Evolutionary conservation across 1,140 invertebrate species (phyloP).

Genomic region (Schlechtendalia chinensis): DNA sequence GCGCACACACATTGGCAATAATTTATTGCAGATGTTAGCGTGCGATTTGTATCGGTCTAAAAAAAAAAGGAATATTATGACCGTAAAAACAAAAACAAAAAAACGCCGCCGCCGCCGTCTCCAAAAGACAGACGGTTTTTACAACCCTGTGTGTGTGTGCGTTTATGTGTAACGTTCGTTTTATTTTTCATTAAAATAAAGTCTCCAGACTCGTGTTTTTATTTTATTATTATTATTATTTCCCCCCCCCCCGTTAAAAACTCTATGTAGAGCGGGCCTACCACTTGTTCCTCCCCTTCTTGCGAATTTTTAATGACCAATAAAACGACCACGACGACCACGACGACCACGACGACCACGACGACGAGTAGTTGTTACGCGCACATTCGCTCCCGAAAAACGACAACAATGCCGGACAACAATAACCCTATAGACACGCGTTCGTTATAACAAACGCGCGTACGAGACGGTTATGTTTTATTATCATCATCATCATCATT

Average conservation of each 20-base stretch:
- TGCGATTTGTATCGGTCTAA: slow-evolving; percentile 48
- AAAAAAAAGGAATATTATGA: slow-evolving; percentile 49
- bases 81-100: slow-evolving; percentile 34
- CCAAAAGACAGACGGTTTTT: slow-evolving; percentile 49
- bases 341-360: background rate
- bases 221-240: slow-evolving; percentile 10
- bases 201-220: slow-evolving; percentile 33
- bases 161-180: background rate
- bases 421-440: no score
- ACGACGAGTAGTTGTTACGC: background rate
- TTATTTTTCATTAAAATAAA: slow-evolving; percentile 49
- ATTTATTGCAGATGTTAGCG: slow-evolving; percentile 49
- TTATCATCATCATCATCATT: no score
- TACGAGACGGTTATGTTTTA: no score
- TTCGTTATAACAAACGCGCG: no score
- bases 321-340: slow-evolving; percentile 1
- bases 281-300: background rate
- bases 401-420: slow-evolving; percentile 4
- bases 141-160: slow-evolving; percentile 19
- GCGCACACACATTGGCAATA: slow-evolving; percentile 31
- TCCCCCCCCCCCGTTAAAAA: slow-evolving; percentile 46
- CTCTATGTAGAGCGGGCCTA: background rate
- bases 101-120: slow-evolving; percentile 15
- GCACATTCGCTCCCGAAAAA: background rate
- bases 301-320: slow-evolving; percentile 49